These are phyloP conservation scores for Drosophila silvestris DNA, from an alignment of 2,888 invertebrate species.

Conservation along the genomic window DNA sequence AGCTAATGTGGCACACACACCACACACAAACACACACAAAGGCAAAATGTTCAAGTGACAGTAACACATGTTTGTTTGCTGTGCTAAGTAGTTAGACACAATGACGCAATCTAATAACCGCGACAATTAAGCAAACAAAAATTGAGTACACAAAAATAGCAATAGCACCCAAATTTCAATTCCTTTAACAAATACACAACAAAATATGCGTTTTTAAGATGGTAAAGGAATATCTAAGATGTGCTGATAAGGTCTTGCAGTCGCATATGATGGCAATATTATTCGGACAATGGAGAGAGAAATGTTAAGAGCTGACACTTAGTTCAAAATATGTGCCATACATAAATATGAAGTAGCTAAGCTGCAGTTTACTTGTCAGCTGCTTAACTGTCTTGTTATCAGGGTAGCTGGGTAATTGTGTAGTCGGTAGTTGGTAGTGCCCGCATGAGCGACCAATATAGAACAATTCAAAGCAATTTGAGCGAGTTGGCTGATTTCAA, in stretches of 20 bases:
- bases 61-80: constrained; percentile 75
- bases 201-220: neutral
- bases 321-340: constrained; percentile 8
- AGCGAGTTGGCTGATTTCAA: constrained; percentile 69
- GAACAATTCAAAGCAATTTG: constrained; percentile 67
- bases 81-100: constrained; percentile 52
- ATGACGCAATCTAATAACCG: constrained; percentile 52
- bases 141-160: neutral
- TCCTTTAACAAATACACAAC: neutral
- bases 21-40: constrained; percentile 16
- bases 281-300: constrained; percentile 3
- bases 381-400: neutral
- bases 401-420: neutral
- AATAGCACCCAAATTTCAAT: neutral
- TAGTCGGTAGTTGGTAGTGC: constrained; percentile 1
- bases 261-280: neutral
- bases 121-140: neutral
- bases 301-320: constrained; percentile 16
- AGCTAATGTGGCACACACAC: constrained; percentile 77
- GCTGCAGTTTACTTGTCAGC: constrained; percentile 33
- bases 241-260: neutral
- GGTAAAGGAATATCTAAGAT: neutral
- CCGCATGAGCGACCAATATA: constrained; percentile 56
- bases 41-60: constrained; percentile 30
- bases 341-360: constrained; percentile 34